Evolutionary conservation across 2,797 vertebrate genomes (phyloP).

Genomic region (Schizopygopsis pylzovi): DNA sequence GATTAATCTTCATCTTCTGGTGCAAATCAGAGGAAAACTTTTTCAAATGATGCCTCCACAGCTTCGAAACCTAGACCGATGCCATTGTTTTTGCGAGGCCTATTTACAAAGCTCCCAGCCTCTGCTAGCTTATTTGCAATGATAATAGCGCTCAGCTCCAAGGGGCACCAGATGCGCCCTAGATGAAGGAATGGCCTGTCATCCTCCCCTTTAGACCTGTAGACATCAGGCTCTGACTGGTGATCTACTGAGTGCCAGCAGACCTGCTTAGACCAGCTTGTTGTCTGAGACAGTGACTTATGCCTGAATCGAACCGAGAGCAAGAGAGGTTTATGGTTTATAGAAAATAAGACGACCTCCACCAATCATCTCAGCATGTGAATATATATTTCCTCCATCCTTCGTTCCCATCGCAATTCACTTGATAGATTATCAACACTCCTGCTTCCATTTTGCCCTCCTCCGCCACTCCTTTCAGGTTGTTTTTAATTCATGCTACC

Average conservation of each 20-base stretch:
- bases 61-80: background rate
- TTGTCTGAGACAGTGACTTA: constrained; percentile 19
- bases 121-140: constrained; percentile 24
- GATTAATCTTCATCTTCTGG: constrained; percentile 24
- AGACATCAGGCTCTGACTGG: constrained; percentile 2
- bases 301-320: constrained; percentile 2
- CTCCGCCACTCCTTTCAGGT: background rate
- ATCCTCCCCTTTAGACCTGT: constrained; percentile 17
- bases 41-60: background rate
- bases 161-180: constrained; percentile 25
- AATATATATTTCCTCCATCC: constrained; percentile 19
- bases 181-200: background rate
- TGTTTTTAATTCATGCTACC: constrained; percentile 20
- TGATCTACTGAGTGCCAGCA: background rate
- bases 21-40: background rate
- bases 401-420: constrained; percentile 6
- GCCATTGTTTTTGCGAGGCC: background rate
- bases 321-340: constrained; percentile 8
- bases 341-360: background rate
- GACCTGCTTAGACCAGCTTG: background rate
- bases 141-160: background rate
- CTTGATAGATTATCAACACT: constrained; percentile 1
- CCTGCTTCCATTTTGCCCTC: background rate
- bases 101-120: background rate
- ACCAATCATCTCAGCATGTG: constrained; percentile 8